Percentiles rank a stretch among this genome's conserved stretches.
Evolutionary conservation across 2,888 invertebrate species (phyloP).

Genomic region (Lordiphosa andalusiaca): DNA sequence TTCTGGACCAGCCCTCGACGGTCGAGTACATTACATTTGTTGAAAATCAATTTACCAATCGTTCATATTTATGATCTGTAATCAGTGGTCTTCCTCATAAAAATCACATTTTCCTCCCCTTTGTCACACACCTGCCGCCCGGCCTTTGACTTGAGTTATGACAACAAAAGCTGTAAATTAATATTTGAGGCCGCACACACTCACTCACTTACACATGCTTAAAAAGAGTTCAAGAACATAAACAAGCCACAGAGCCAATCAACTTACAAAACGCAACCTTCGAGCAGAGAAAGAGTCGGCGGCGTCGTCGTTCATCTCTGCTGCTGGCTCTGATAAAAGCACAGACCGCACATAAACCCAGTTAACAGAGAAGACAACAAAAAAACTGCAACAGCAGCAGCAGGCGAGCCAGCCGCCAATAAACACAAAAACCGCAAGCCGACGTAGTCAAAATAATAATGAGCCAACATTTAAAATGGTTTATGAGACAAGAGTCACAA

Average conservation of each 20-base stretch:
- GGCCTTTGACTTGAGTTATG: constrained; percentile 47
- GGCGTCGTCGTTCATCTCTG: constrained; percentile 11
- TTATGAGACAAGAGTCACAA: constrained; percentile 54
- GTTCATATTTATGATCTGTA: neutral
- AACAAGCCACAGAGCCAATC: constrained; percentile 61
- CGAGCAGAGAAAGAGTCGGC: constrained; percentile 15
- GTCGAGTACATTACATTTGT: too few species aligned
- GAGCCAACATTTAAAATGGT: constrained; percentile 70
- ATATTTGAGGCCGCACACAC: constrained; percentile 55
- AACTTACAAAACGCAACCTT: constrained; percentile 64
- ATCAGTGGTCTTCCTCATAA: neutral
- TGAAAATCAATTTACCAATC: too few species aligned
- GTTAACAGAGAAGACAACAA: constrained; percentile 22
- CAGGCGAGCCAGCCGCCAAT: constrained; percentile 29
- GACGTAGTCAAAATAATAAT: constrained; percentile 70
- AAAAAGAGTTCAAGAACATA: constrained; percentile 72
- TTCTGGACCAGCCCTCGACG: too few species aligned
- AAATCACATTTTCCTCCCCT: neutral
- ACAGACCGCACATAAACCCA: constrained; percentile 62
- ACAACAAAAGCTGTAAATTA: constrained; percentile 61
- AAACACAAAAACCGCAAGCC: constrained; percentile 68
- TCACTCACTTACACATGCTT: constrained; percentile 47
- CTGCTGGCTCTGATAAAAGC: constrained; percentile 43
- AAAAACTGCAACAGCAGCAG: constrained; percentile 30
- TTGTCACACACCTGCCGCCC: constrained; percentile 16